These are phyloP conservation scores for Rotaria magnacalcarata DNA, from an alignment of 2,888 invertebrate species.

Conservation along the genomic window DNA sequence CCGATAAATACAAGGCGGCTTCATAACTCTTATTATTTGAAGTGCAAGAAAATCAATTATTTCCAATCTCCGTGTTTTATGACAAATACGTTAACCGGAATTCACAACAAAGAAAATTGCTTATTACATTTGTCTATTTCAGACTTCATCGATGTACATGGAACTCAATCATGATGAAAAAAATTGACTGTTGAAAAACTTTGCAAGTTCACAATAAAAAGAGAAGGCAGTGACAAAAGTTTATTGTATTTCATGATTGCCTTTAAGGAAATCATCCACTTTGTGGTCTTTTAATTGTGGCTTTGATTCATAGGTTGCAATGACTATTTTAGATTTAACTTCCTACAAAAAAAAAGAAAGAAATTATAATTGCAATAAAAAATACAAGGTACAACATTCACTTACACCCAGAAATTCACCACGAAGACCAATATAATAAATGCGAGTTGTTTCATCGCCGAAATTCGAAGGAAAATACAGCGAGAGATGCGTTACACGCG, in stretches of 20 bases:
- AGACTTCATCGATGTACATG: too few species aligned
- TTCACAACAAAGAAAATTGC: too few species aligned
- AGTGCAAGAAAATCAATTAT: too few species aligned
- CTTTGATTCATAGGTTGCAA: neutral
- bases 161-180: too few species aligned
- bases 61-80: too few species aligned
- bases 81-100: too few species aligned
- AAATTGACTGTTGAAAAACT: too few species aligned
- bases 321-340: neutral
- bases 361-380: slow-evolving; percentile 18
- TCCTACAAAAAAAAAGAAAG: slow-evolving; percentile 12
- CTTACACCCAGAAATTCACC: slow-evolving; percentile 77
- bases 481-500: slow-evolving; percentile 78
- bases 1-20: too few species aligned
- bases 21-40: too few species aligned
- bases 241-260: neutral
- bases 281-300: slow-evolving; percentile 30
- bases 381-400: neutral
- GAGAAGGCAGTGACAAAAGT: neutral
- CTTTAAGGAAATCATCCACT: neutral
- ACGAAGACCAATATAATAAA: slow-evolving; percentile 87
- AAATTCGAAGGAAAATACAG: slow-evolving; percentile 82
- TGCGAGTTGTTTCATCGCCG: slow-evolving; percentile 61
- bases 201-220: neutral
- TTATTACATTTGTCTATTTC: too few species aligned